Base-by-base conservation (phyloP, 2,113 vertebrate species). In the Eretmochelys imbricata region DNA sequence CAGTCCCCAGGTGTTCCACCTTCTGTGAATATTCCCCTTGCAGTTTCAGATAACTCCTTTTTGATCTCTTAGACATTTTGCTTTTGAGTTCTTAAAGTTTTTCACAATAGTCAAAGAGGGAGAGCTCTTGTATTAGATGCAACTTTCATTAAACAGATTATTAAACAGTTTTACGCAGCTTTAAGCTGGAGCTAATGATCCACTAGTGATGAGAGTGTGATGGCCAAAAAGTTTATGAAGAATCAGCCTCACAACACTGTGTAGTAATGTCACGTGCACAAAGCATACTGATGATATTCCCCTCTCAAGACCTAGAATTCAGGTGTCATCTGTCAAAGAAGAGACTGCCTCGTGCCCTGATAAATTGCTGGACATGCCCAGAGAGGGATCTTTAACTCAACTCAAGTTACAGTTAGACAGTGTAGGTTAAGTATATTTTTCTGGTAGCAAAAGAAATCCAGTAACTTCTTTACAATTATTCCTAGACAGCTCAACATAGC, bases 401-500 rank as follows among this genome's bases (percentile, higher is more conserved):
- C 25, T 20, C 82, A 90, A 89, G 54, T 46, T 87, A 90, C 3
- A 10, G 59, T 20, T 49, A 83, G 88, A 38, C 17, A 95, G 81
- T 65, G 87, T 88, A 87, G 82, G n/a, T 54, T 69, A 89, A 54
- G 11, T 88, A 31, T 53, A 20, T 55, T 97, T 95, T 90, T 94
- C 35, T 89, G 78, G 53, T 78, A 48, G 92, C 57, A 91, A 95
- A 94, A 95, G 80, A 96, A 93, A 94, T 91, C 80, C 79, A 38
- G 80, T 81, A 17, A 94, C 87, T 35, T 86, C 87, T 94, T 95
- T 72, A 81, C 85, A 94, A 55, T 96, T 92, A 96, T 97, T 97
- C 96, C 95, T 97, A 78, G 89, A 65, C 80, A 82, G 96, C 95
- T 97, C 95, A 94, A 93, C 25, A 50, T 54, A 90, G 95, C 91